Evolutionary conservation across 1,140 invertebrate genomes (phyloP), one percentile per base, ranked within the genome.

Genomic region (Andricus grossulariae): DNA sequence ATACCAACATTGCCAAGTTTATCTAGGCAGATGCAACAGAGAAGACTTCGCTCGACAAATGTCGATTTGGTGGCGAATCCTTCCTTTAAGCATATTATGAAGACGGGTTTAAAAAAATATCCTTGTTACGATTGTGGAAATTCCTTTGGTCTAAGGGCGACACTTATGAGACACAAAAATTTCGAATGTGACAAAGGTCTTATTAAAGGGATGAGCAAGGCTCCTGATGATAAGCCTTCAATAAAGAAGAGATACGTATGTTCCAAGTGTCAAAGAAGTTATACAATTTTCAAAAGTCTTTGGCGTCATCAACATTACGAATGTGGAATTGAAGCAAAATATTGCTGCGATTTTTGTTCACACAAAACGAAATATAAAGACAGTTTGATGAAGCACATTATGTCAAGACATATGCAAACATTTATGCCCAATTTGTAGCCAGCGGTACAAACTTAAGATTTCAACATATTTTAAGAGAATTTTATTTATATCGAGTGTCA

Each of bases 271-370:
- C 90, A 90, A 5, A 91, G 92, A 74, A 88, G 90, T 10, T 94
- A 93, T 85, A 93, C 93, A 73, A 91, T 93, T 54, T 92, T 91
- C 76, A 88, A 91, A 18, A 92, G 89, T 19, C 70, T 91, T 75
- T 92, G 90, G 74, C 88, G 92, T 18, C 93, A 94, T 80, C 88
- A 92, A 78, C 91, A 93, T 50, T 94, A 92, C 76, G 93, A 94
- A 80, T 94, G 93, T 78, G 93, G 93, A n/a, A 88, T 92, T 18
- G 92, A 92, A 78, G 92, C 93, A 2, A 91, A 92, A 82, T 93
- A 93, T 82, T 86, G 88, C 39, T 93, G 93, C 77, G 89, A 92
- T 5, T 88, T 91, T 72, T 93, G 93, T 78, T 89, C 91, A 3
- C 93, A 94, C 80, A 91, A 91, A 79, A 91, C 93, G 3, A 91